Evolutionary conservation across 2,113 vertebrate species (phyloP), one percentile per base, ranked within the genome.

Genomic region (Motacilla alba): DNA sequence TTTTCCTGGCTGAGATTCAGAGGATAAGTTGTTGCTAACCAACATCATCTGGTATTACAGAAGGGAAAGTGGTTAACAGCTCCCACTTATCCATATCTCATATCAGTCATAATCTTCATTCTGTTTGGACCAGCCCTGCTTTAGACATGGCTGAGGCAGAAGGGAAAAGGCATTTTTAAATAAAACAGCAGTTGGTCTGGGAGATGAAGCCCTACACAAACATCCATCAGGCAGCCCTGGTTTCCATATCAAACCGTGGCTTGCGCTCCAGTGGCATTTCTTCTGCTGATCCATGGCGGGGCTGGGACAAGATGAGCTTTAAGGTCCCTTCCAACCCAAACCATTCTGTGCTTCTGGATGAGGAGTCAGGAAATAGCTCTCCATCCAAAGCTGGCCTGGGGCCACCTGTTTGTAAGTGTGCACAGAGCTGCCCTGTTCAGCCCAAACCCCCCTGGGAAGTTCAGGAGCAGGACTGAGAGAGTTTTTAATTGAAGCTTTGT

Each of bases 1-100:
- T 97, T 94, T 93, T 90, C 77, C 77, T 95, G 95, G 95, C 91
- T 93, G 89, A 83, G 91, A 88, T 95, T 95, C 93, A 94, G 87
- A 58, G 49, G 90, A 87, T 78, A 87, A 94, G 62, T 96, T 95
- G 93, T 91, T 96, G 78, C 93, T 97, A 96, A 97, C 92, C 77
- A 74, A 82, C 77, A 91, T 97, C 93, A 94, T 93, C 88, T 91
- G 92, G 86, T 79, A 31, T 86, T 90, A 68, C 85, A 81, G 92
- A 95, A 94, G 69, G 86, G 88, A 93, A 89, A 84, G 60, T 10
- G 9, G 87, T 87, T 95, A 94, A 85, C 69, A 77, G 74, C 80
- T 95, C 77, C 58, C 68, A 58, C 84, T 92, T 95, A 85, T 73
- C 94, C 60, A 53, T 59, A 60, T 72, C 87, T 87, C 72, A 3